Evolutionary conservation across 1,140 invertebrate species (phyloP).

Genomic region (Theocolax elegans): DNA sequence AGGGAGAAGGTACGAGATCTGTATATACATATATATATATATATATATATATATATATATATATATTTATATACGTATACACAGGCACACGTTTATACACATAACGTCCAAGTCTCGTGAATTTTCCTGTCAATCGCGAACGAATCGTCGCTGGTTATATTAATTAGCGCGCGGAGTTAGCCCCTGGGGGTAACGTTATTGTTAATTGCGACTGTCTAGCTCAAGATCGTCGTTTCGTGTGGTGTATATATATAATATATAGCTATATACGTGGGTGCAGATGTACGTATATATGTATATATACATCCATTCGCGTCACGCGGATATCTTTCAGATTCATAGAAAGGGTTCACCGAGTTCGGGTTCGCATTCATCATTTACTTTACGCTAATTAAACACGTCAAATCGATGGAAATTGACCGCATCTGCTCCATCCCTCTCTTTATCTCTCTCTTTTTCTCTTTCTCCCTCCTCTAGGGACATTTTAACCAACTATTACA

Average conservation of each 20-base stretch:
- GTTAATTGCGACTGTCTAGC: conserved; percentile 60
- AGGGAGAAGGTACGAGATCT: neutral
- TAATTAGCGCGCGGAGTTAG: conserved; percentile 53
- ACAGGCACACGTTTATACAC: no score
- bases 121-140: conserved; percentile 61
- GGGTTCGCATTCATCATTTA: conserved; percentile 16
- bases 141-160: conserved; percentile 60
- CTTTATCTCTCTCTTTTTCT: no score
- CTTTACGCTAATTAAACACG: conserved; percentile 28
- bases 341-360: conserved; percentile 21
- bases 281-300: no score
- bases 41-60: no score
- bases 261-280: no score
- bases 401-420: neutral
- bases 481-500: no score
- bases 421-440: no score
- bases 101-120: no score
- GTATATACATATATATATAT: neutral
- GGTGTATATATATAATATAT: no score
- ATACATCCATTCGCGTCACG: neutral
- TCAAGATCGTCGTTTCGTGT: conserved; percentile 23
- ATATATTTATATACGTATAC: no score
- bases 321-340: conserved; percentile 38
- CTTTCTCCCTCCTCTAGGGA: neutral
- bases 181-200: conserved; percentile 55